Percentiles rank a stretch among this genome's conserved stretches.
phyloP scores from a whole-genome alignment of 2,113 vertebrate species.

The Rana temporaria region DNA sequence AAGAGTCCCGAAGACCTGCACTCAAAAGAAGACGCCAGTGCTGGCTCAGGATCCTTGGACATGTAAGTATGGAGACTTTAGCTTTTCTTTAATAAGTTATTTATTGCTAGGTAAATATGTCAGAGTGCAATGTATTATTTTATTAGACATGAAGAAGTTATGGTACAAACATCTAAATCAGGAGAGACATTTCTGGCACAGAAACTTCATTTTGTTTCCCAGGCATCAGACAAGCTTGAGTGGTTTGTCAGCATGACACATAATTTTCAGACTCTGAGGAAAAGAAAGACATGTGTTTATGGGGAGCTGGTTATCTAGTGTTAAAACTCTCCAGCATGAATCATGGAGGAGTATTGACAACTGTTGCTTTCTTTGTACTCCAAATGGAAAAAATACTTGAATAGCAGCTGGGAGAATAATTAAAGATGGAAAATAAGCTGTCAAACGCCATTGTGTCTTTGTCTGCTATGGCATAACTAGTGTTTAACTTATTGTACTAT shows the following conservation, averaged over 20 bases:
- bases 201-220: conserved; percentile 35
- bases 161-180: conserved; percentile 45
- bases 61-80: too few relatives aligned
- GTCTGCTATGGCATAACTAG: too few relatives aligned
- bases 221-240: conserved; percentile 46
- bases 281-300: conserved; percentile 38
- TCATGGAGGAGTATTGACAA: conserved; percentile 31
- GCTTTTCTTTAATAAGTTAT: background rate
- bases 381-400: conserved; percentile 6
- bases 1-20: too few relatives aligned
- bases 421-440: conserved; percentile 4
- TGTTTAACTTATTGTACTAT: background rate
- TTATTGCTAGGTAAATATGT: background rate
- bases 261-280: conserved; percentile 35
- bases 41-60: too few relatives aligned
- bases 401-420: conserved; percentile 16
- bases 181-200: conserved; percentile 19
- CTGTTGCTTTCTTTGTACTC: conserved; percentile 10
- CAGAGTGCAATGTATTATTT: background rate
- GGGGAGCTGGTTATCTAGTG: conserved; percentile 44
- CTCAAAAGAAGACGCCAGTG: too few relatives aligned
- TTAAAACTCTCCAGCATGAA: conserved; percentile 24
- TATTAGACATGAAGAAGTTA: conserved; percentile 17
- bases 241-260: conserved; percentile 51
- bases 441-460: background rate